A percentile compares a stretch with the other conserved stretches of the same genome.
Evolutionary conservation across 2,888 invertebrate species (phyloP).

Genomic region (Mimachlamys varia): DNA sequence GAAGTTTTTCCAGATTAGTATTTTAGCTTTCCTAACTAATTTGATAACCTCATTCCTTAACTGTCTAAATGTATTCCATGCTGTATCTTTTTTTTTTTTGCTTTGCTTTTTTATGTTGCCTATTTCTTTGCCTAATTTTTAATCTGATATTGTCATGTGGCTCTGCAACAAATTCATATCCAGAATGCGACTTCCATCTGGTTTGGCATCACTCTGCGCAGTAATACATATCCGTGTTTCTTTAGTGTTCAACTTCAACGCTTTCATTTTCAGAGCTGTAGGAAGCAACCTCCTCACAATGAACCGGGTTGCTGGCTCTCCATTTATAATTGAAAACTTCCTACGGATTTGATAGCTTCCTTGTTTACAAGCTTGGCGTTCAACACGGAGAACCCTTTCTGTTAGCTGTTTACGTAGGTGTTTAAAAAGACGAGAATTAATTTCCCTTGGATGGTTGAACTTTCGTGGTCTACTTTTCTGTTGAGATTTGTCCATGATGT

Average conservation of each 20-base stretch:
- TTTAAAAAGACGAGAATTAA: neutral
- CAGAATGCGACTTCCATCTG: neutral
- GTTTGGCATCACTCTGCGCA: neutral
- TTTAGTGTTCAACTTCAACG: neutral
- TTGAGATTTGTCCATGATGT: neutral
- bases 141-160: no score
- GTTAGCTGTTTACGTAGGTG: neutral
- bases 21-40: no score
- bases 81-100: no score
- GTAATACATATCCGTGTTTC: neutral
- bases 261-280: constrained; percentile 1
- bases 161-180: neutral
- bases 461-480: neutral
- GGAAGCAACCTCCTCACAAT: neutral
- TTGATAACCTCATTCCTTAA: no score
- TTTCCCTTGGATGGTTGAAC: neutral
- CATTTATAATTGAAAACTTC: neutral
- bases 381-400: neutral
- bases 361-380: neutral
- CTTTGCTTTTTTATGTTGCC: no score
- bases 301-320: neutral
- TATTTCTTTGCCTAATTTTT: no score
- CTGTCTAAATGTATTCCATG: no score
- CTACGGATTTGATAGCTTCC: neutral
- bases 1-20: no score